phyloP scores from a whole-genome alignment of 2,113 vertebrate species.

The Kryptolebias marmoratus region DNA sequence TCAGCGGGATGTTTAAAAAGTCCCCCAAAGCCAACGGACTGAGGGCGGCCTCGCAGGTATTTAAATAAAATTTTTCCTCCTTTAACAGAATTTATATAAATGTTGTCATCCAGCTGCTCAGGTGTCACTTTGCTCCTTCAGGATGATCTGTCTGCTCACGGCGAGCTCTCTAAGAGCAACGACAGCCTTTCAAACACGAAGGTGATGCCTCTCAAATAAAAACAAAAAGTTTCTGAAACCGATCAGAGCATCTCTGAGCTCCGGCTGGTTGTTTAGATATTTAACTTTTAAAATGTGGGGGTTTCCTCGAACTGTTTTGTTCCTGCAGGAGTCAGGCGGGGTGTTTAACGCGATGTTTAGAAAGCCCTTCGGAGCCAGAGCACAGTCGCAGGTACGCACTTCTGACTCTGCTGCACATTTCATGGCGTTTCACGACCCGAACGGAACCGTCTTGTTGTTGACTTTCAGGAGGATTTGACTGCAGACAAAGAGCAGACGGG shows the following conservation, averaged over 20 bases:
- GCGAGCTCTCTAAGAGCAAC: constrained; percentile 42
- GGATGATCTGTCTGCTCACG: constrained; percentile 46
- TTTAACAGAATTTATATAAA: neutral
- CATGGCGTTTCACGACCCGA: too few relatives aligned
- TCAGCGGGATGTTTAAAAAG: constrained; percentile 62
- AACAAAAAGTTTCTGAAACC: neutral
- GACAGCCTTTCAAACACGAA: constrained; percentile 38
- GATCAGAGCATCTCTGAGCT: neutral
- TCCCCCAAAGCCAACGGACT: constrained; percentile 33
- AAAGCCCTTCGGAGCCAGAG: constrained; percentile 32
- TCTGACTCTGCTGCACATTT: neutral
- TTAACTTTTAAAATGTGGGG: neutral
- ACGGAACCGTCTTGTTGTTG: neutral
- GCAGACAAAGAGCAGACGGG: constrained; percentile 22
- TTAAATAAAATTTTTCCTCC: neutral
- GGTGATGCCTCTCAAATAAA: neutral
- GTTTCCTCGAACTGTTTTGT: neutral
- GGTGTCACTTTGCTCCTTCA: constrained; percentile 10
- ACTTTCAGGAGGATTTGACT: constrained; percentile 51
- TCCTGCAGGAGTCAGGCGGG: constrained; percentile 50
- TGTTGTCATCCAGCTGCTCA: neutral
- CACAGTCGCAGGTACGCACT: constrained; percentile 52
- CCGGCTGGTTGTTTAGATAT: neutral
- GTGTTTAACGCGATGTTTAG: constrained; percentile 61
- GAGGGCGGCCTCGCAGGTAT: constrained; percentile 52